Conservation (phyloP, 2,113 vertebrate species). For the Notarius lentiginosus region DNA sequence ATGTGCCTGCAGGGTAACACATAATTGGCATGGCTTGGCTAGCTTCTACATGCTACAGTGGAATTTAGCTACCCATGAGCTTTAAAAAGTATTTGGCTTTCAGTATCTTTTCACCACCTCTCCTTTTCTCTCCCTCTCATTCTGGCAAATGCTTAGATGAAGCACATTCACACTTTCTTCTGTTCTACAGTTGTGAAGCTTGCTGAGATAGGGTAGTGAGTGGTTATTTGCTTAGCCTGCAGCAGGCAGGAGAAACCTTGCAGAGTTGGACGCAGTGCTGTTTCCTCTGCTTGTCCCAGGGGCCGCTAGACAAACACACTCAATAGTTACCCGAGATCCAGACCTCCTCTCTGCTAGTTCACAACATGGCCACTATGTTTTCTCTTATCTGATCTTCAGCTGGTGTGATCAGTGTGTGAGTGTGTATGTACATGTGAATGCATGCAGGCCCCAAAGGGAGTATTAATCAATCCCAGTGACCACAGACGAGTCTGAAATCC, state of each 20-base stretch:
- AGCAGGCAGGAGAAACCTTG: constrained; percentile 62
- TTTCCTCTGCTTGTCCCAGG: constrained; percentile 63
- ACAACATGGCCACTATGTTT: constrained; percentile 43
- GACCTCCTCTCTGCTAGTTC: constrained; percentile 47
- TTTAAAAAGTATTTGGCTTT: not conserved
- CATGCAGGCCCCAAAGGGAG: constrained; percentile 16
- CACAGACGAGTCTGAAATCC: not conserved
- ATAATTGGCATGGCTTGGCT: not conserved
- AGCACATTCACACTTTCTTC: not conserved
- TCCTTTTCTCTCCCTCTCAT: constrained; percentile 19
- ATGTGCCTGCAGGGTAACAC: constrained; percentile 19
- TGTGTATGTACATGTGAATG: constrained; percentile 33
- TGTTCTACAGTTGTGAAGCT: constrained; percentile 20
- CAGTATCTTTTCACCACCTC: constrained; percentile 6
- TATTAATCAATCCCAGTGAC: not conserved
- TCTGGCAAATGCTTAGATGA: not conserved
- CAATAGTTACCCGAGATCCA: constrained; percentile 23
- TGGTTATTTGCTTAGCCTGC: constrained; percentile 63
- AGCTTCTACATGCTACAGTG: not conserved
- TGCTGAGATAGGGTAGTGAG: constrained; percentile 34
- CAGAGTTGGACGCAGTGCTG: constrained; percentile 59
- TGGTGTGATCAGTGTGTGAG: constrained; percentile 34
- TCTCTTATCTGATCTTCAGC: constrained; percentile 47
- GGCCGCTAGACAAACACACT: constrained; percentile 53
- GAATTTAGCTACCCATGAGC: constrained; percentile 31